Evolutionary conservation across 2,797 vertebrate genomes (phyloP), one percentile per base, ranked within the genome.

Genomic region (Ctenosaura bakeri): DNA sequence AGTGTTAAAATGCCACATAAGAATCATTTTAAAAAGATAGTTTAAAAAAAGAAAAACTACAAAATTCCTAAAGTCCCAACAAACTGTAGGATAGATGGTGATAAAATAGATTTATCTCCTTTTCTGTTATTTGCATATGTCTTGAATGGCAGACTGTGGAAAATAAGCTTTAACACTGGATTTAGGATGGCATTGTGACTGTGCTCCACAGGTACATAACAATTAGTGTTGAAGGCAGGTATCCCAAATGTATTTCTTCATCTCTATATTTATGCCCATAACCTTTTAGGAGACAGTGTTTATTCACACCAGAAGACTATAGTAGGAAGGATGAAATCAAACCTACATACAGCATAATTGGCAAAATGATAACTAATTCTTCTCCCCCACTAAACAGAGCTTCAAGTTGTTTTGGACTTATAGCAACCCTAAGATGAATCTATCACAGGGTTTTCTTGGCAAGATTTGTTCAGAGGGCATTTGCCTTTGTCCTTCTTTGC

Each of bases 251-350:
- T 92, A 93, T 87, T 77, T 38, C 71, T 88, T 90, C 90, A 92
- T 50, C 7, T 83, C 82, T 52, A 62, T 78, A 94, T 95, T 94
- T 79, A 91, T 87, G 88, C 88, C 92, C 94, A 95, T 91, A 95
- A 82, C 93, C 94, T 97, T 96, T 94, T 88, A 93, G 90, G 90
- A 95, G 95, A 83, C 95, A 91, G 78, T 95, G 88, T 95, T 96
- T 95, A 93, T 96, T 91, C 90, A n/a, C 92, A 96, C 62, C 62
- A 24, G 62, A 64, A 64, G 20, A 22, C 22, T 24, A 83, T 13
- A 54, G 2, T 18, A 1, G 12, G 24, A 83, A 22, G 59, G 42
- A 42, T 83, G 26, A 66, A 66, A 46, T 14, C 13, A 14, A 66
- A 66, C 42, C 38, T 83, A 66, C 26, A 66, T 66, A 5, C 59